Base-by-base conservation (phyloP, 2,113 vertebrate genomes). In the Nibea albiflora region DNA sequence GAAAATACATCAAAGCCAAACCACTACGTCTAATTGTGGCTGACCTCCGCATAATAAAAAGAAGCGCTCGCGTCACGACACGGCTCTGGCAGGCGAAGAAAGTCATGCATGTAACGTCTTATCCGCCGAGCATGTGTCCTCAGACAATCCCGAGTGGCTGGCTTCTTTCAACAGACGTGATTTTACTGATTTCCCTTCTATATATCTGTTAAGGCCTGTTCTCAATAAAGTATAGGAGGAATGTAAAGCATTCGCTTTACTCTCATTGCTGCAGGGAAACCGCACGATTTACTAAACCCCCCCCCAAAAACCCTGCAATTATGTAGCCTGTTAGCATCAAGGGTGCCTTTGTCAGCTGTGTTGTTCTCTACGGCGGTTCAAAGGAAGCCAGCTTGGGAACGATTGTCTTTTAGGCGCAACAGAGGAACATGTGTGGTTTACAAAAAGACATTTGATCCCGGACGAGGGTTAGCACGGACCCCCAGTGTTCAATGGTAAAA, bases 161-260 rank as follows among this genome's bases (percentile, higher is more conserved):
- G 11, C 39, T 22, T 81, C 61, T 42, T 71, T 28, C 10, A 22
- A 46, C 20, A 73, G 57, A 75, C n/a, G 19, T 16, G 62, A 83
- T 62, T 78, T 56, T 26, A 16, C 64, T 61, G 64, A 80, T 74
- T 81, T 67, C 54, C 20, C 50, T 58, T 84, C 72, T 86, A 80
- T 74, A 88, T 80, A 85, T 90, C 56, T 83, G 91, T 90, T 88
- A 73, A 76, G 83, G 85, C 89, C 85, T 91, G 90, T 81, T 91
- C 69, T 80, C 73, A 80, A 76, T 88, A 71, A 89, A 83, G 56
- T 12, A 0, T 11, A n/a, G 3, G 42, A 85, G 62, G 90, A 92
- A 90, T 90, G 79, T 42, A 0, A 71, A 39, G 82, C 65, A 91
- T 91, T 81, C 2, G 1, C 49, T 50, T 56, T 52, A 84, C 78